Base-by-base conservation (phyloP, 2,113 vertebrate species). In the Podarcis muralis region DNA sequence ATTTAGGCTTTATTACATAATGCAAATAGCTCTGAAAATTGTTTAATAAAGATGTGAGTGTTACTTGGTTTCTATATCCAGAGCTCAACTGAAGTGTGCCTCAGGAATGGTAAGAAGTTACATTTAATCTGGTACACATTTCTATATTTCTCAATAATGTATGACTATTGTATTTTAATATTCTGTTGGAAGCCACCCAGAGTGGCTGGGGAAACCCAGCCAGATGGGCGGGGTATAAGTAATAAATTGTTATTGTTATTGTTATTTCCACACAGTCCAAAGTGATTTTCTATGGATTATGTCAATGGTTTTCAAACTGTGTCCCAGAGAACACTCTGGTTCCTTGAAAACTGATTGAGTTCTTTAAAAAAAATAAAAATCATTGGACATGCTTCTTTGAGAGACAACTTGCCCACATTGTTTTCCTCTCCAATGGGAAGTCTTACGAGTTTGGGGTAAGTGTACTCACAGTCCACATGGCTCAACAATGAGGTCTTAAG, bases 1-100 rank as follows among this genome's bases (percentile, higher is more conserved):
- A 75, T 6, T 90, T 74, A 86, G 18, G 92, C 71, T 83, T 90
- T 94, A 84, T 30, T 93, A 76, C 91, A 82, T 62, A 79, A 83
- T 1, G 1, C 86, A 81, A 89, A 9, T 72, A 43, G 15, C 69
- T 87, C 88, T 93, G 78, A 85, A 93, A 90, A 90, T 86, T 92
- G 68, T 71, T 43, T 48, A 83, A 27, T 88, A 84, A 94, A 93
- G 81, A 30, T 85, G n/a, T 76, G 85, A 20, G 57, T 30, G 59
- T 62, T 62, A 18, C 18, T 15, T 25, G 7, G 27, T 68, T 79
- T 80, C 57, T 76, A 30, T 22, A 40, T 9, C 30, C 62, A 53
- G 30, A 13, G 5, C 20, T 57, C 83, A 16, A 8, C n/a, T 57
- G 48, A 75, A 74, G 1, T 40, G 12, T 23, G n/a, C 5, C 35